A percentile compares a stretch with the other conserved stretches of the same genome.
Conservation (phyloP, 2,113 vertebrate species). For the Lathamus discolor region DNA sequence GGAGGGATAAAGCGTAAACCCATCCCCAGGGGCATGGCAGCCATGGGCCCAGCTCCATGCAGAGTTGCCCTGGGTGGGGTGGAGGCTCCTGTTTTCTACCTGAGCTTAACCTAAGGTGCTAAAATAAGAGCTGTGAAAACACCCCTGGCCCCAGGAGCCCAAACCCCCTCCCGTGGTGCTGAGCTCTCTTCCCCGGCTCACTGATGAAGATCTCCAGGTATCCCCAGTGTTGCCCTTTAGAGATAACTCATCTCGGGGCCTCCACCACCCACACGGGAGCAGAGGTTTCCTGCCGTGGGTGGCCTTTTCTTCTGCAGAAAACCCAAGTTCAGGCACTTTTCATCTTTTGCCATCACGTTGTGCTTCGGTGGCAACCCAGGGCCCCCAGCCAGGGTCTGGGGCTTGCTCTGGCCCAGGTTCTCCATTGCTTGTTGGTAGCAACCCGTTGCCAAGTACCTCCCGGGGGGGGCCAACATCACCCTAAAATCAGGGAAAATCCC, state of each 20-base stretch:
- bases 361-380: rapidly evolving
- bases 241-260: slow-evolving; percentile 75
- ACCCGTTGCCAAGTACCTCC: rapidly evolving
- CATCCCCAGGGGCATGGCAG: rapidly evolving
- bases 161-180: not conserved
- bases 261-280: slow-evolving; percentile 74
- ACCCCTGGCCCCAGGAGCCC: not conserved
- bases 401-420: not conserved
- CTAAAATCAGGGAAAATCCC: rapidly evolving
- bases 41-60: not conserved
- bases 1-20: not conserved
- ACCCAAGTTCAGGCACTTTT: slow-evolving; percentile 40
- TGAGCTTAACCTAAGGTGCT: not conserved
- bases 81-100: not conserved
- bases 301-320: slow-evolving; percentile 67
- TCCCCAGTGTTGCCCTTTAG: slow-evolving; percentile 80
- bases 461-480: not conserved
- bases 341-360: not conserved
- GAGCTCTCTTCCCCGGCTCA: not conserved
- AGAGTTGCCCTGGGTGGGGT: rapidly evolving
- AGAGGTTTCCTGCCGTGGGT: slow-evolving; percentile 80
- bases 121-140: not conserved
- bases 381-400: not conserved
- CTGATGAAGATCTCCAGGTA: slow-evolving; percentile 70
- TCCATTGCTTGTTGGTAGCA: not conserved